Evolutionary conservation across 2,888 invertebrate genomes (phyloP), one percentile per base, ranked within the genome.

Genomic region (Caenorhabditis sinica): DNA sequence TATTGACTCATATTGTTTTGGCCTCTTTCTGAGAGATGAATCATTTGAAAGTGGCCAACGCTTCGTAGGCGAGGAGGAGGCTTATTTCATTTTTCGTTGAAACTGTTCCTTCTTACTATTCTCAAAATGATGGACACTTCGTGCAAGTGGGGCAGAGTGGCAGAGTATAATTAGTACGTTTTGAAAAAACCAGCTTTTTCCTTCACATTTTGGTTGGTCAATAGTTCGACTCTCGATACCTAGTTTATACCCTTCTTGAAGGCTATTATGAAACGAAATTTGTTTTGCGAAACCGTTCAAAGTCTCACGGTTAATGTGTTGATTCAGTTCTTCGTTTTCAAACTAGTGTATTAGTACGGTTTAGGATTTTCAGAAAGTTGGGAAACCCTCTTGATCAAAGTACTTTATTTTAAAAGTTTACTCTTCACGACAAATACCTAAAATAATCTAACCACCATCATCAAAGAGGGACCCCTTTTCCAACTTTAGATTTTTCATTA

Each of bases 141-240:
- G 28, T 49, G 51, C 25, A 77, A 77, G 33, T 77, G 77, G 77
- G 77, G 77, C 36, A 20, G 69, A 9, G 77, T 77, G 51, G 77
- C 69, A 51, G 77, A 77, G 61, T 69, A 69, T 69, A 76, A 76
- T 40, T 69, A 77, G 77, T 77, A 63, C 40, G 77, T 77, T 66
- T 53, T 20, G 17, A 28, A n/a, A n/a, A 9, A 36, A 33, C 3
- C 6, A 17, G 6, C 13, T 43, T 15, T 0, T 17, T 36, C 6
- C 1, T 45, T 17, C 36, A 20, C 17, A 5, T 36, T 33, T 33
- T 33, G 33, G 33, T 33, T n/a, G n/a, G n/a, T n/a, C n/a, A n/a
- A n/a, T n/a, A n/a, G n/a, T n/a, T n/a, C n/a, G n/a, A n/a, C n/a
- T n/a, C n/a, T n/a, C n/a, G n/a, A n/a, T n/a, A n/a, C n/a, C n/a